Percentiles rank a stretch among this genome's conserved stretches.
Conservation (phyloP, 2,113 vertebrate species). For the Thalassoma bifasciatum region DNA sequence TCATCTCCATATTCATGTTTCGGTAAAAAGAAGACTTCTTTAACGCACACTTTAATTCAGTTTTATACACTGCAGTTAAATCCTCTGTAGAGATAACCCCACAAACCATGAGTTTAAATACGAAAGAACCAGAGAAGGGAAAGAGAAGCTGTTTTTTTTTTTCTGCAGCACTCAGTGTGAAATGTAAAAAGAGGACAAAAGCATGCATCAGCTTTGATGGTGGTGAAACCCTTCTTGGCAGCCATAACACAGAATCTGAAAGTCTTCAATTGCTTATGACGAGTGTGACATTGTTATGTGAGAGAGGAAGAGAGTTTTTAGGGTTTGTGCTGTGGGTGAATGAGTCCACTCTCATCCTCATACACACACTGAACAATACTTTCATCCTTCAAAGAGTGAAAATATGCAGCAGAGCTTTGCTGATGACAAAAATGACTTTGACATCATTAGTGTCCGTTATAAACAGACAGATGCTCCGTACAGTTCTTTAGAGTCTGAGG, state of each 20-base stretch:
- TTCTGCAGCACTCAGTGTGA: conserved; percentile 15
- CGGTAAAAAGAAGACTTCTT: no score
- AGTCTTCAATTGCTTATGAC: conserved; percentile 38
- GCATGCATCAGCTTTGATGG: conserved; percentile 42
- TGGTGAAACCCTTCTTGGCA: conserved; percentile 44
- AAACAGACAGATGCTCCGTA: background rate
- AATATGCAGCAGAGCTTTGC: background rate
- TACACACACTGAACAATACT: conserved; percentile 15
- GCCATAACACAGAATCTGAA: conserved; percentile 50
- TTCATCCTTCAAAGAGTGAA: conserved; percentile 19
- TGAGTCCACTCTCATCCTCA: background rate
- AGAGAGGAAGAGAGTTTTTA: conserved; percentile 11
- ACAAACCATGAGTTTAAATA: background rate
- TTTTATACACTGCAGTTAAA: background rate
- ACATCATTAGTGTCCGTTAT: background rate
- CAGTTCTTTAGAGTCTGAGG: background rate
- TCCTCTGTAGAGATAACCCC: background rate
- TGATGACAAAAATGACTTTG: conserved; percentile 8
- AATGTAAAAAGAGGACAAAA: conserved; percentile 34
- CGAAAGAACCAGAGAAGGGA: background rate
- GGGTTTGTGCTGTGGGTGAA: background rate
- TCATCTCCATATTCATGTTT: no score
- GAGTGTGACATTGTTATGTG: conserved; percentile 31
- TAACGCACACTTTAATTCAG: background rate
- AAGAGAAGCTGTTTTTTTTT: background rate